These are phyloP conservation scores for Antheraea yamamai DNA, from an alignment of 2,888 invertebrate species.

Conservation along the genomic window DNA sequence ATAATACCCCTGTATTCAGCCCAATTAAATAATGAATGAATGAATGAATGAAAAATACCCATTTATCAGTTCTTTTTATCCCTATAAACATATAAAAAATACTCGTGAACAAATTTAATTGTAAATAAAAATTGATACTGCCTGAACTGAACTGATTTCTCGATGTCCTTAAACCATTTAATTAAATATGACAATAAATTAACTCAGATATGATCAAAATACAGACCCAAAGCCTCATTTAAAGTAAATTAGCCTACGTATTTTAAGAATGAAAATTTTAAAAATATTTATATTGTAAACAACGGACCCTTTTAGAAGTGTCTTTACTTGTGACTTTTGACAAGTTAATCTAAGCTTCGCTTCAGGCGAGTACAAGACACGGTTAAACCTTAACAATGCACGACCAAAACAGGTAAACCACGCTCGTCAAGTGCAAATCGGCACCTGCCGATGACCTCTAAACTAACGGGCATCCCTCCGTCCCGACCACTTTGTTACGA, in stretches of 20 bases:
- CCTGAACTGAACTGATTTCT: no score
- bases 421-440: slow-evolving; percentile 74
- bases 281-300: not conserved
- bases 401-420: slow-evolving; percentile 71
- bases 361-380: slow-evolving; percentile 53
- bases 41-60: no score
- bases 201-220: no score
- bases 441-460: slow-evolving; percentile 76
- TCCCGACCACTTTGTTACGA: slow-evolving; percentile 26
- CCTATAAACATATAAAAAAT: not conserved
- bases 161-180: no score
- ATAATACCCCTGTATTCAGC: not conserved
- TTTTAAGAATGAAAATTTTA: not conserved
- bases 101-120: no score
- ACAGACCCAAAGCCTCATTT: no score
- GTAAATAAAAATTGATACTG: no score
- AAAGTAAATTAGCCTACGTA: not conserved
- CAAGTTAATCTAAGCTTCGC: slow-evolving; percentile 16
- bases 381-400: slow-evolving; percentile 67
- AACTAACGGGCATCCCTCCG: slow-evolving; percentile 70
- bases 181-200: no score
- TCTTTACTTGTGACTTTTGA: not conserved
- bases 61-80: no score
- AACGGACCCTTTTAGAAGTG: not conserved
- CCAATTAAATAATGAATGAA: no score